Evolutionary conservation across 2,888 invertebrate species (phyloP).

Genomic region (Morpho deidamia): DNA sequence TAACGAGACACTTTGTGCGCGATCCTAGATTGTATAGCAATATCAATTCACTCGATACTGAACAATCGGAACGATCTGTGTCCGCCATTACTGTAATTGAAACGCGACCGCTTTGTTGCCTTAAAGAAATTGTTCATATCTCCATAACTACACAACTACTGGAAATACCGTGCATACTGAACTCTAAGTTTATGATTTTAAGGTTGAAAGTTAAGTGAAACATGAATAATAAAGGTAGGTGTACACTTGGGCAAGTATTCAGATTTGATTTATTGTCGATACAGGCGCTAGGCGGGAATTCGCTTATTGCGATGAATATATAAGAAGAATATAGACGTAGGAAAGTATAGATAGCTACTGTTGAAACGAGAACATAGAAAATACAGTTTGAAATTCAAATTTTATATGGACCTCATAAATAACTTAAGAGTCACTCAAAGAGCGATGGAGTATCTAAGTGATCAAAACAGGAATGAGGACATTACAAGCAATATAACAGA

Average conservation of each 20-base stretch:
- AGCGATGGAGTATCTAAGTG: too few species aligned
- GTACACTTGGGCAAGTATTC: background rate
- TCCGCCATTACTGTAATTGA: slow-evolving; percentile 51
- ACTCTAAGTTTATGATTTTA: background rate
- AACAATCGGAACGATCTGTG: slow-evolving; percentile 24
- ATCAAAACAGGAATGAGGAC: too few species aligned
- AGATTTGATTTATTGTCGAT: slow-evolving; percentile 27
- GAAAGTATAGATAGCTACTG: too few species aligned
- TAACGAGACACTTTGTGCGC: too few species aligned
- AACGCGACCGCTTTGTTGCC: slow-evolving; percentile 50
- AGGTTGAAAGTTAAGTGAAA: background rate
- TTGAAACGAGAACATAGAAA: too few species aligned
- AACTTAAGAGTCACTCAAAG: too few species aligned
- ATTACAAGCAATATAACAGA: too few species aligned
- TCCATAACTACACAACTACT: slow-evolving; percentile 20
- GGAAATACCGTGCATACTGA: background rate
- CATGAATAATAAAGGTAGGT: background rate
- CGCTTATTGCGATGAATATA: slow-evolving; percentile 32
- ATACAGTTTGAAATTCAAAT: too few species aligned
- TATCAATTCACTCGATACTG: slow-evolving; percentile 12
- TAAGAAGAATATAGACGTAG: slow-evolving; percentile 16
- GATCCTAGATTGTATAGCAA: background rate
- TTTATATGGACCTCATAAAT: too few species aligned
- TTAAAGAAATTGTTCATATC: slow-evolving; percentile 50
- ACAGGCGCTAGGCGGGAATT: slow-evolving; percentile 18